Conservation (phyloP, 2,888 invertebrate genomes). For the Nymphalis c-album region DNA sequence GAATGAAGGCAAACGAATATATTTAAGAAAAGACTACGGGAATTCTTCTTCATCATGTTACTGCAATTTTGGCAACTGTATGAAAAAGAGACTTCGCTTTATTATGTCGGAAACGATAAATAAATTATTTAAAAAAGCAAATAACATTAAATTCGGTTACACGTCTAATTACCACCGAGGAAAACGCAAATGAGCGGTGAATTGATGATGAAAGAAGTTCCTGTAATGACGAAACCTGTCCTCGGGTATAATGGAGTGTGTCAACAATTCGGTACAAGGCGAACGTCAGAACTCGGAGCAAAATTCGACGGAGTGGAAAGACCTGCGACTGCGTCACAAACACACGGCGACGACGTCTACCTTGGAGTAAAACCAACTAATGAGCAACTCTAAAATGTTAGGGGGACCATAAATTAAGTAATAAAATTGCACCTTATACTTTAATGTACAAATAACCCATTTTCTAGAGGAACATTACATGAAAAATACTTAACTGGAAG, state of each 20-base stretch:
- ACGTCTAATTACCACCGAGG: neutral
- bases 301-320: constrained; percentile 28
- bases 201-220: constrained; percentile 14
- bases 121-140: neutral
- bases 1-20: too few relatives aligned
- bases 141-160: neutral
- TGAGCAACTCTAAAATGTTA: neutral
- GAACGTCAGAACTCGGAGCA: constrained; percentile 16
- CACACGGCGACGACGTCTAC: constrained; percentile 1
- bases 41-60: too few relatives aligned
- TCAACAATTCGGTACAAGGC: constrained; percentile 31
- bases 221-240: constrained; percentile 19
- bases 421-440: too few relatives aligned
- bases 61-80: too few relatives aligned
- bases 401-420: neutral
- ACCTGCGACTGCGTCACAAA: constrained; percentile 20
- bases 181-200: neutral
- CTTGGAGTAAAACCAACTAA: constrained; percentile 1
- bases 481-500: neutral
- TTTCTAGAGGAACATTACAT: too few relatives aligned
- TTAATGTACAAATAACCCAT: too few relatives aligned
- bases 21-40: too few relatives aligned
- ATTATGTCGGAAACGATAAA: neutral
- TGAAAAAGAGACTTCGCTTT: neutral
- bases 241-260: constrained; percentile 18